These are phyloP conservation scores for Cyrtodaria siliqua DNA, from an alignment of 2,888 invertebrate genomes.

Conservation along the genomic window DNA sequence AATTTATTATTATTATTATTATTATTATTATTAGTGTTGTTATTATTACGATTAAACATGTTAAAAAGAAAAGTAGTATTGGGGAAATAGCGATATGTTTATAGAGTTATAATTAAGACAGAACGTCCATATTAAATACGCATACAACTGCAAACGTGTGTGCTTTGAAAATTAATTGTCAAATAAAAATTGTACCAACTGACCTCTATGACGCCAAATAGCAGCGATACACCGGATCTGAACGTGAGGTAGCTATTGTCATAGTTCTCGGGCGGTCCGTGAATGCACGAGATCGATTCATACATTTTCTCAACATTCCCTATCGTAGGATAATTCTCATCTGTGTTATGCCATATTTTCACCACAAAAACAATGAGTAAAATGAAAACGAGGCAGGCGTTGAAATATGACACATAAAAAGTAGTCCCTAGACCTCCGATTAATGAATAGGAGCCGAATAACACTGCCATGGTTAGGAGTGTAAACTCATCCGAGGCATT, in stretches of 20 bases:
- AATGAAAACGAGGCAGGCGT: constrained; percentile 82
- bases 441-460: constrained; percentile 83
- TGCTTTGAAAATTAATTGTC: too few species aligned
- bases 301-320: constrained; percentile 79
- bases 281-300: constrained; percentile 76
- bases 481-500: constrained; percentile 81
- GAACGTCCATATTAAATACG: too few species aligned
- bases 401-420: constrained; percentile 84
- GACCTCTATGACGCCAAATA: constrained; percentile 83
- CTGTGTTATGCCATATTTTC: constrained; percentile 78
- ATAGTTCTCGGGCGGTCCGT: constrained; percentile 80
- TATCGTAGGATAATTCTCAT: constrained; percentile 69
- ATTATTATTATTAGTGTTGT: too few species aligned
- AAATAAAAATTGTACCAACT: background rate
- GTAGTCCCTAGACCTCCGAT: constrained; percentile 84
- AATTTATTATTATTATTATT: too few species aligned
- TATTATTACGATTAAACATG: too few species aligned
- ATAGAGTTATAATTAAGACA: too few species aligned
- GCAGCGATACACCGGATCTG: constrained; percentile 77
- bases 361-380: constrained; percentile 81
- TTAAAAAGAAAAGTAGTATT: too few species aligned
- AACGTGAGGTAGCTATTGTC: constrained; percentile 80
- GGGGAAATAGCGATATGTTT: too few species aligned
- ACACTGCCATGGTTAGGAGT: constrained; percentile 80
- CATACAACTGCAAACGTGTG: too few species aligned